Base-by-base conservation (phyloP, 2,888 invertebrate genomes). In the Morpho helenor region DNA sequence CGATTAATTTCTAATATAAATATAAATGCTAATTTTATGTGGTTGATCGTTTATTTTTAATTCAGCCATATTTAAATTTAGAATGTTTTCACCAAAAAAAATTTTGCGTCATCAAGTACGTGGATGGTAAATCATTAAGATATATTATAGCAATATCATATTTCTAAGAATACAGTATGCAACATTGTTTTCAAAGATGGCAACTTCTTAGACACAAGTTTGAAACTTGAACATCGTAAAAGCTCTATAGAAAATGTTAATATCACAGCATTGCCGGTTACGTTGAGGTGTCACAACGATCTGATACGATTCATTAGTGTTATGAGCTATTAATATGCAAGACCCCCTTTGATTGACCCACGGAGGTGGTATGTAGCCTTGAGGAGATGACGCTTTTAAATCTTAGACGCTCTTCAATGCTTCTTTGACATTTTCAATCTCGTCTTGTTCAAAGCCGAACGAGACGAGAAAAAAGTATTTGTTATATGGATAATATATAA, bases 291-390 rank as follows among this genome's bases (percentile, higher is more conserved):
- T 71, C 76, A 77, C 69, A 72, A 76, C 79, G 85, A 89, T 88
- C 91, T 87, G 91, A 91, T 91, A 91, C 86, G 91, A 87, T 91
- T 91, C 91, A 91, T 91, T 91, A 90, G 79, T 77, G 79, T 85
- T 90, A 91, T 83, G 89, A 87, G 77, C 83, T 87, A 86, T 91
- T 87, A 91, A 91, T 91, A 85, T 87, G 88, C 87, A 79, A 90
- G 77, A 67, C 67, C 68, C 66, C 77, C 82, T 87, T 87, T 90
- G 89, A 91, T 91, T 87, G 84, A 81, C 76, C 70, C 78, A 74
- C 74, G 81, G 74, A 82, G 82, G 83, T 84, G 87, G 82, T 77
- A 80, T 78, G 74, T 72, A 62, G 76, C 76, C 73, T 78, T 79
- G 72, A 60, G 67, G 50, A 67, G 76, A 80, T 44, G 55, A 55